Conservation (phyloP, 2,797 vertebrate genomes). For the Danio kyathit region DNA sequence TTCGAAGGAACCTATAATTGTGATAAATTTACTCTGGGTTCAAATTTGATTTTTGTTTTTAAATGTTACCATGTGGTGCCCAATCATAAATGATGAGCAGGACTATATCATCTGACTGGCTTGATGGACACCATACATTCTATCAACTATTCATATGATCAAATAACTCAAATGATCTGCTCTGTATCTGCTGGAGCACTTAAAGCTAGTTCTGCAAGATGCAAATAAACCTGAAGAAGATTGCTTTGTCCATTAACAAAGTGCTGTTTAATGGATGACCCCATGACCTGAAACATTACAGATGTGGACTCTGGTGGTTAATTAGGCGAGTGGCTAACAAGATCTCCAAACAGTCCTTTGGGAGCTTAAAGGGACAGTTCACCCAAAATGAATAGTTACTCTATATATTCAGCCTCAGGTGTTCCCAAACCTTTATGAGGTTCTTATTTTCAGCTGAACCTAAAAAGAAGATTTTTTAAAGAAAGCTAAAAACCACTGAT, state of each 20-base stretch:
- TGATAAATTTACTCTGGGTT: constrained; percentile 28
- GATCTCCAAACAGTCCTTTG: constrained; percentile 28
- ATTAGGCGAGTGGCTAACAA: constrained; percentile 42
- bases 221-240: neutral
- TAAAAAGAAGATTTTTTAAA: too few species aligned
- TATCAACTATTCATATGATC: constrained; percentile 9
- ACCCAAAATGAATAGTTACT: too few species aligned
- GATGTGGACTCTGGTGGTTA: constrained; percentile 37
- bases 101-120: constrained; percentile 19
- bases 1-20: constrained; percentile 19
- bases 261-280: constrained; percentile 34
- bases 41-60: constrained; percentile 38
- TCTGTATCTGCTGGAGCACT: neutral
- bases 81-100: constrained; percentile 16
- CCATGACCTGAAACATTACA: constrained; percentile 36
- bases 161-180: neutral
- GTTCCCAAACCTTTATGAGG: too few species aligned
- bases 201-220: constrained; percentile 14
- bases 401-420: too few species aligned
- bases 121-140: constrained; percentile 16
- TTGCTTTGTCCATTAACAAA: constrained; percentile 18
- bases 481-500: too few species aligned
- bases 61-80: constrained; percentile 36
- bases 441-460: too few species aligned
- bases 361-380: neutral